Base-by-base conservation (phyloP, 2,113 vertebrate genomes). In the Rattus norvegicus region DNA sequence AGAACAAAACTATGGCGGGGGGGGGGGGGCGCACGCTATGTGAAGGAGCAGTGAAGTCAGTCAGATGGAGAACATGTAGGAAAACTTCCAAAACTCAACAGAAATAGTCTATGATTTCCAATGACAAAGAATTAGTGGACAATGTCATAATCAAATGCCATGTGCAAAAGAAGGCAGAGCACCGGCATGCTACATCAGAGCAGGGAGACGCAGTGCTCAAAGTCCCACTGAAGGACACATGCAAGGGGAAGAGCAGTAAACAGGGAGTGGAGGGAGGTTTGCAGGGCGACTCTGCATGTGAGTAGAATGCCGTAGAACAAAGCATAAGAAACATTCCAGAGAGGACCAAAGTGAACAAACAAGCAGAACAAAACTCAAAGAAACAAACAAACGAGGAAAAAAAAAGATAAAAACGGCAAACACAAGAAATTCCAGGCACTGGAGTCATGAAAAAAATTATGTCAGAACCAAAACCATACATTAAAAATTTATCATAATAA, bases 401-500 rank as follows among this genome's bases (percentile, higher is more conserved):
- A 54, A 39, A 73, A 69, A 14, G 47, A 59, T 43, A 7, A 49
- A 95, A 93, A 69, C 28, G 77, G 52, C 77, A 93, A 93, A 26
- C 1, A 91, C 33, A 94, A 54, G 39, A 92, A 96, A 92, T 79
- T 3, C 70, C 28, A 95, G 90, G 28, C 10, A 56, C 2, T 49
- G 54, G 22, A 87, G 28, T 76, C n/a, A 92, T 36, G 5, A 92
- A 95, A 26, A 92, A 91, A 72, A 93, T 61, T 30, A 93, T 11
- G 79, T 56, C 47, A 94, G 49, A 93, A 88, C 76, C 22, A 95
- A 97, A 94, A 91, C 10, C n/a, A 76, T 20, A 63, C 20, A 81
- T n/a, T 43, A 56, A 63, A 94, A 3, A 61, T 47, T 63, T 47
- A 65, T 28, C 33, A 65, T 77, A 87, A 93, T 91, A 95, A 83